These are phyloP conservation scores for Uloborus plumipes DNA, from an alignment of 2,888 invertebrate species.

Conservation along the genomic window DNA sequence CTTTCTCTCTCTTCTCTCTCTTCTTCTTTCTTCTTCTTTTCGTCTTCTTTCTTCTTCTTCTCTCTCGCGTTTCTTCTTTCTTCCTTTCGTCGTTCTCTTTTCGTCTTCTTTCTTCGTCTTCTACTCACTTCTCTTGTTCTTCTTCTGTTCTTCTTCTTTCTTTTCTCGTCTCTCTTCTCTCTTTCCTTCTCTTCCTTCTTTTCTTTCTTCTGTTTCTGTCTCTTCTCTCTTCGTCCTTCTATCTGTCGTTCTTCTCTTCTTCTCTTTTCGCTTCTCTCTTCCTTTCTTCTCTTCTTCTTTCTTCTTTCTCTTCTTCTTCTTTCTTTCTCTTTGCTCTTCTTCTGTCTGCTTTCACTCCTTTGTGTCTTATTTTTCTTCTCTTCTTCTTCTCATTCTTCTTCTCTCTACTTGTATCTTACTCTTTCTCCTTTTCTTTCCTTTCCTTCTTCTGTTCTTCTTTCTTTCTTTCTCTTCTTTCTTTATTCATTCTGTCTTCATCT, in stretches of 20 bases:
- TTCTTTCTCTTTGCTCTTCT: background rate
- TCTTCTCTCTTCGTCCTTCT: background rate
- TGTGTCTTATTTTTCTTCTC: background rate
- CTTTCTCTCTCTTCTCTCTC: background rate
- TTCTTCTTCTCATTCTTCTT: background rate
- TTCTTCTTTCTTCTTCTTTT: background rate
- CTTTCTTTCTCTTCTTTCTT: background rate
- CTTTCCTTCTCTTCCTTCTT: background rate
- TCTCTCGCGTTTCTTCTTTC: too few species aligned
- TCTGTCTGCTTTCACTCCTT: background rate
- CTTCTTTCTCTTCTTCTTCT: background rate
- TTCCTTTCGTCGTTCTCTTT: background rate
- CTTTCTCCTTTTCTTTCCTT: slow-evolving; percentile 1
- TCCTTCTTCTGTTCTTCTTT: background rate
- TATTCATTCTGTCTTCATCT: background rate
- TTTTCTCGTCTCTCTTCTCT: background rate
- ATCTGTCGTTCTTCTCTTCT: background rate
- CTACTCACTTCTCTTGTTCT: background rate
- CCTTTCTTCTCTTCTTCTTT: background rate
- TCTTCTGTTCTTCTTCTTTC: background rate
- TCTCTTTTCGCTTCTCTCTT: background rate
- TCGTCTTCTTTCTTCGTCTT: background rate
- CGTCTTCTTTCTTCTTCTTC: background rate
- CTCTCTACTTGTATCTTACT: background rate
- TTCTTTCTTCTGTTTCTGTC: background rate